A percentile compares a stretch with the other conserved stretches of the same genome.
These are phyloP conservation scores for Megalonaias nervosa DNA, from an alignment of 1,140 invertebrate species.

Conservation along the genomic window DNA sequence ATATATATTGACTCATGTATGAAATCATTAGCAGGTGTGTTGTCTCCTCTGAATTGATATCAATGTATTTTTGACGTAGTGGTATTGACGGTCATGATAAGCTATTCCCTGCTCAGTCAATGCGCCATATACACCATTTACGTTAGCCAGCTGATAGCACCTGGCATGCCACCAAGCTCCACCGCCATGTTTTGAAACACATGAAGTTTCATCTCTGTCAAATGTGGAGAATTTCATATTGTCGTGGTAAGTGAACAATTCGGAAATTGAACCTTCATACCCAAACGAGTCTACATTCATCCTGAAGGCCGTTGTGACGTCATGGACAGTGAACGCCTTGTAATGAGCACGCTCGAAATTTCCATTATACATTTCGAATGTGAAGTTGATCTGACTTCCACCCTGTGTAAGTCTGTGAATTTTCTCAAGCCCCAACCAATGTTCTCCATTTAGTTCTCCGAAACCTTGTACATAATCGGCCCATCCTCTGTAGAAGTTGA, in stretches of 20 bases:
- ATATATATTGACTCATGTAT: too few relatives aligned
- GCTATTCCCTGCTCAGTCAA: too few relatives aligned
- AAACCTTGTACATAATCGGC: conserved; percentile 21
- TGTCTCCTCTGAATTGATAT: too few relatives aligned
- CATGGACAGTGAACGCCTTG: conserved; percentile 18
- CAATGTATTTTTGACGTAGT: too few relatives aligned
- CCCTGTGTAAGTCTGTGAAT: conserved; percentile 26
- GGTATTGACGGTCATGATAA: too few relatives aligned
- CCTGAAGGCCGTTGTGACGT: neutral
- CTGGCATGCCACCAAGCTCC: conserved; percentile 23
- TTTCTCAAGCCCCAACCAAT: conserved; percentile 24
- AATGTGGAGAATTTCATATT: conserved; percentile 23
- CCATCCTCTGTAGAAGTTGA: conserved; percentile 27
- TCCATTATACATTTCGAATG: conserved; percentile 12
- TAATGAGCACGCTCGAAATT: conserved; percentile 17
- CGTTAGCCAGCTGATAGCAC: conserved; percentile 10
- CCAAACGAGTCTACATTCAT: conserved; percentile 27
- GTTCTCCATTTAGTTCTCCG: conserved; percentile 9
- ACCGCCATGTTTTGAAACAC: neutral
- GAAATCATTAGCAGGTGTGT: too few relatives aligned
- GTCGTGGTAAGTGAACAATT: conserved; percentile 23
- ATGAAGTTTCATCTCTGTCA: conserved; percentile 10
- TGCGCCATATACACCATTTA: conserved; percentile 15
- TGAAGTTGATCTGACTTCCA: conserved; percentile 24
- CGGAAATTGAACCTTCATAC: conserved; percentile 4